phyloP scores from a whole-genome alignment of 2,113 vertebrate species.

The crab-eating macaque (Macaca fascicularis) region DNA sequence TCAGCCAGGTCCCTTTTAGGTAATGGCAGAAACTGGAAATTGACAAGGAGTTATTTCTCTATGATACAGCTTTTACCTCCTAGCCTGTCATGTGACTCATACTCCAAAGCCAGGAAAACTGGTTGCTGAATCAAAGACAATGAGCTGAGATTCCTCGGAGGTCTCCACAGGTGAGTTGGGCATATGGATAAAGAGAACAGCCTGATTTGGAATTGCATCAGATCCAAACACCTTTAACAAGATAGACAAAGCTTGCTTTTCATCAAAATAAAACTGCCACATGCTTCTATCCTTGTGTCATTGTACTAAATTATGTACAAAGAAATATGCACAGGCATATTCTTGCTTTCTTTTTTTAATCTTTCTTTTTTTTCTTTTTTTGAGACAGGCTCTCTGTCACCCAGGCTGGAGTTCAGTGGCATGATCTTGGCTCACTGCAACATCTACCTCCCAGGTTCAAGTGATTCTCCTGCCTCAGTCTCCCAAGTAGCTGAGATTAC shows the following conservation, averaged over 20 bases:
- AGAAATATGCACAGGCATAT: neutral
- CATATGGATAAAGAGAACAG: neutral
- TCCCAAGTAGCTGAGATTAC: no score
- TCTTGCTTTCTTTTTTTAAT: neutral
- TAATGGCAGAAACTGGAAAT: neutral
- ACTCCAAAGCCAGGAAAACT: neutral
- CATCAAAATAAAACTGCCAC: neutral
- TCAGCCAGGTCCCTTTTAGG: neutral
- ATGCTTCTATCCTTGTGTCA: neutral
- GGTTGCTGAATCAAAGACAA: neutral
- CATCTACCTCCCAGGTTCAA: no score
- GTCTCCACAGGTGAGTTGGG: neutral
- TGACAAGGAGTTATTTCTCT: neutral
- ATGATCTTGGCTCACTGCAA: no score
- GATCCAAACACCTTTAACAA: neutral
- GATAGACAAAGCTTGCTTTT: neutral
- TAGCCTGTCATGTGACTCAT: neutral
- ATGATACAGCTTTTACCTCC: neutral
- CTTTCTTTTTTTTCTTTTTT: neutral
- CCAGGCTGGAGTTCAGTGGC: no score
- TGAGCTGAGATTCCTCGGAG: neutral
- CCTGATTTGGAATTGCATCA: rapidly evolving
- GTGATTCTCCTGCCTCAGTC: no score
- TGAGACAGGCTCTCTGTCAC: no score
- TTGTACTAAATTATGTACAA: neutral